Conservation (phyloP, 1,140 invertebrate genomes). For the Bradysia coprophila region DNA sequence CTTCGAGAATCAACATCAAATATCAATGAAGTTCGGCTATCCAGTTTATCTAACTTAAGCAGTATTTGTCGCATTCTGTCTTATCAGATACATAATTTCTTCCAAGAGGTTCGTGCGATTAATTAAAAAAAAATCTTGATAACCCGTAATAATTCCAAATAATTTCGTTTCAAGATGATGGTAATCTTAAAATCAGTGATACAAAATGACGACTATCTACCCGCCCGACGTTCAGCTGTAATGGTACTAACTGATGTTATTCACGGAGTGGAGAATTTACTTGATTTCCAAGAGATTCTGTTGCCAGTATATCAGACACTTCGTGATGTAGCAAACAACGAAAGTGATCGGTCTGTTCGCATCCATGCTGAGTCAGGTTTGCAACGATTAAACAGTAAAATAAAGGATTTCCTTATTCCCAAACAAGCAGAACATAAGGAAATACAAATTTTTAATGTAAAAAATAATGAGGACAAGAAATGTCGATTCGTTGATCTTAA, state of each 20-base stretch:
- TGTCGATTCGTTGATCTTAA: no score
- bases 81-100: conserved; percentile 44
- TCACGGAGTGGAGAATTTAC: conserved; percentile 42
- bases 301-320: conserved; percentile 42
- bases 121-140: conserved; percentile 1
- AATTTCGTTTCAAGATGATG: conserved; percentile 32
- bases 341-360: conserved; percentile 41
- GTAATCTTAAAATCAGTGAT: conserved; percentile 39
- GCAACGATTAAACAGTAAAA: conserved; percentile 45
- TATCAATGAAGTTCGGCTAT: conserved; percentile 48
- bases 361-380: conserved; percentile 49
- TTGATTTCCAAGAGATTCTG: conserved; percentile 37
- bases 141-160: conserved; percentile 3
- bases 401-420: conserved; percentile 34
- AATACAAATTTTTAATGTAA: conserved; percentile 28
- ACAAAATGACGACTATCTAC: conserved; percentile 35
- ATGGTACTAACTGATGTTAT: conserved; percentile 46
- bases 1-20: conserved; percentile 38
- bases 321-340: conserved; percentile 35
- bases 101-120: conserved; percentile 38
- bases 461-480: conserved; percentile 6
- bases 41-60: conserved; percentile 59
- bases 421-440: conserved; percentile 33
- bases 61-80: conserved; percentile 53
- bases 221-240: conserved; percentile 51